A percentile compares a stretch with the other conserved stretches of the same genome.
phyloP scores from a whole-genome alignment of 2,888 invertebrate species.

The Drosophila formosana region DNA sequence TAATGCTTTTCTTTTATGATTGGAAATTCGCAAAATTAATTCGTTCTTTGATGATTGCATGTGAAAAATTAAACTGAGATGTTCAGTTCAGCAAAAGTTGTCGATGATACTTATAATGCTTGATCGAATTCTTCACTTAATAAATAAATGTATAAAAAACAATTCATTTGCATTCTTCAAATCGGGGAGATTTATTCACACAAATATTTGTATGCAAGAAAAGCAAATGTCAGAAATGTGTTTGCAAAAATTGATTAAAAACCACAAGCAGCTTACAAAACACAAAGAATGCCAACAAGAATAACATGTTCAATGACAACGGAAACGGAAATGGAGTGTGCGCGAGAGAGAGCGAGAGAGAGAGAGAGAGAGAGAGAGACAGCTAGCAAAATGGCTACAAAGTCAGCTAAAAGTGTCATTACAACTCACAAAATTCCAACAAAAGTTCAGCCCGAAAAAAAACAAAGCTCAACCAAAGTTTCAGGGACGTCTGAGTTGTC shows the following conservation, averaged over 20 bases:
- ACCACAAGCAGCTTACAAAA: conserved; percentile 47
- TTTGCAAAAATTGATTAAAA: conserved; percentile 75
- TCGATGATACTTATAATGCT: too few relatives aligned
- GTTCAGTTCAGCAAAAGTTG: too few relatives aligned
- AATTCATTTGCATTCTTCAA: too few relatives aligned
- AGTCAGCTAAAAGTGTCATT: conserved; percentile 82
- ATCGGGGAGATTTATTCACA: too few relatives aligned
- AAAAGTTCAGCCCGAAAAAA: conserved; percentile 41
- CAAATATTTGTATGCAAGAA: too few relatives aligned
- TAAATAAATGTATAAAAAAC: too few relatives aligned
- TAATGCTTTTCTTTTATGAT: too few relatives aligned
- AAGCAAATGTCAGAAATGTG: conserved; percentile 56
- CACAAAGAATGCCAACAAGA: conserved; percentile 34
- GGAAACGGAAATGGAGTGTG: conserved; percentile 64
- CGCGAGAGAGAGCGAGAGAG: background rate
- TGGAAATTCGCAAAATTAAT: too few relatives aligned
- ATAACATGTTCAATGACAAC: conserved; percentile 57
- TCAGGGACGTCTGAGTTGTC: conserved; percentile 66
- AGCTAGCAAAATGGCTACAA: conserved; percentile 74
- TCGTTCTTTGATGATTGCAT: too few relatives aligned
- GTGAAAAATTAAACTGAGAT: too few relatives aligned
- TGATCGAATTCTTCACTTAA: too few relatives aligned
- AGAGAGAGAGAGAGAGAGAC: conserved; percentile 16
- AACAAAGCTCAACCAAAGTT: conserved; percentile 60
- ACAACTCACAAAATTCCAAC: conserved; percentile 71